phyloP scores from a whole-genome alignment of 2,113 vertebrate species.

The Heterotilapia buettikoferi region DNA sequence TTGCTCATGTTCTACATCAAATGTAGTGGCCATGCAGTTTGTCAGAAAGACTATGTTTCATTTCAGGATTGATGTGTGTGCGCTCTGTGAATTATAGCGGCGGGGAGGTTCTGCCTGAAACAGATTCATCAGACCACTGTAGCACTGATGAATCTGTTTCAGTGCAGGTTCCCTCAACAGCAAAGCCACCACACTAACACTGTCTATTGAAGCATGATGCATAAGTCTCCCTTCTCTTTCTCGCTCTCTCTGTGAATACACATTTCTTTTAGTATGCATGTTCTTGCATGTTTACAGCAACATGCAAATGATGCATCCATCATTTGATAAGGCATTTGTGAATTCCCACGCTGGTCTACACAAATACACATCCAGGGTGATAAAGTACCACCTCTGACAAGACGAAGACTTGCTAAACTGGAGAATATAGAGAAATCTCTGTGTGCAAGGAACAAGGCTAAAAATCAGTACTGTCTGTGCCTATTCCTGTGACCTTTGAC shows the following conservation, averaged over 20 bases:
- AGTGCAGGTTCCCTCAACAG: slow-evolving; percentile 45
- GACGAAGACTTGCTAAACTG: neutral
- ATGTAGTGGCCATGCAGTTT: slow-evolving; percentile 4
- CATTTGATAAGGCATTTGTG: neutral
- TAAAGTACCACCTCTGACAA: neutral
- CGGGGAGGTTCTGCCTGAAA: slow-evolving; percentile 25
- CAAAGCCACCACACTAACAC: slow-evolving; percentile 4
- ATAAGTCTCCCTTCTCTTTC: neutral
- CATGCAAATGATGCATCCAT: neutral
- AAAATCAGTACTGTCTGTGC: neutral
- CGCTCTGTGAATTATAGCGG: slow-evolving; percentile 4
- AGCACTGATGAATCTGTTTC: slow-evolving; percentile 41
- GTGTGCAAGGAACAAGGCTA: neutral
- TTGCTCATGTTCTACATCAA: neutral
- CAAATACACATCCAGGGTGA: neutral
- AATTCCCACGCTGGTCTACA: neutral
- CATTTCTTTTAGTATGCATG: neutral
- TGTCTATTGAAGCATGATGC: neutral
- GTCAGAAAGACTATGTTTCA: slow-evolving; percentile 15
- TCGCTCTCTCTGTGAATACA: neutral
- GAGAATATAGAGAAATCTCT: neutral
- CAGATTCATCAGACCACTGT: slow-evolving; percentile 26
- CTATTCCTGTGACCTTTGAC: neutral
- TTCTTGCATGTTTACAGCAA: neutral
- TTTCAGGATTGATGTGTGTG: slow-evolving; percentile 28